Percentiles rank a stretch among this genome's conserved stretches.
Evolutionary conservation across 2,113 vertebrate genomes (phyloP).

Genomic region (Corydoras sp.): DNA sequence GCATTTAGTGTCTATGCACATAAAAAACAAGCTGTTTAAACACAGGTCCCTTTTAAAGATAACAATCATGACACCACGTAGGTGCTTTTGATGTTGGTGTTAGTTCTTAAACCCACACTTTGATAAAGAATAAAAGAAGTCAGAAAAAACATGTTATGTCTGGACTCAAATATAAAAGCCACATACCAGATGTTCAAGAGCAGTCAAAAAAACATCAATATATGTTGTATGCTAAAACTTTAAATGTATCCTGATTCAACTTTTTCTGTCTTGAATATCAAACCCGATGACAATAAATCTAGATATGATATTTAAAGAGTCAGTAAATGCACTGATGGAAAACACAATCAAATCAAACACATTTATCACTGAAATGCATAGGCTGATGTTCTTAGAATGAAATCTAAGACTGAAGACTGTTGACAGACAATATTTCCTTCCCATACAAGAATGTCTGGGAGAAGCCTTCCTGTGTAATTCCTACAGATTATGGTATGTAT

Average conservation of each 20-base stretch:
- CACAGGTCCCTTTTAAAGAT: slow-evolving; percentile 28
- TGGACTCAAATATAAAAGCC: slow-evolving; percentile 12
- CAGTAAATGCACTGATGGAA: too few species aligned
- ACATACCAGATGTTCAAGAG: slow-evolving; percentile 26
- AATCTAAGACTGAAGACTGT: slow-evolving; percentile 11
- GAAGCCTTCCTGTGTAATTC: neutral
- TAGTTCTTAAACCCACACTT: slow-evolving; percentile 5
- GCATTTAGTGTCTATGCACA: neutral
- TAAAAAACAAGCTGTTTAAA: neutral
- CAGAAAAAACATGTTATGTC: slow-evolving; percentile 29
- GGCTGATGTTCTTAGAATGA: neutral
- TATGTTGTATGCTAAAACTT: neutral
- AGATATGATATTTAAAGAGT: too few species aligned
- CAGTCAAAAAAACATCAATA: neutral
- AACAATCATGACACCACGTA: slow-evolving; percentile 28
- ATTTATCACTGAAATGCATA: neutral
- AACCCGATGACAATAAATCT: too few species aligned
- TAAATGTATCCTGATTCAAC: too few species aligned
- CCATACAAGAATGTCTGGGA: slow-evolving; percentile 9
- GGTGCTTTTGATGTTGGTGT: slow-evolving; percentile 19
- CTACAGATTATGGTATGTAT: slow-evolving; percentile 21
- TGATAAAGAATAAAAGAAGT: slow-evolving; percentile 8
- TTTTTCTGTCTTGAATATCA: too few species aligned
- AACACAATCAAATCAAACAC: too few species aligned
- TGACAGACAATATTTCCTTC: slow-evolving; percentile 10